Conservation (phyloP, 1,140 invertebrate species). For the Lordiphosa stackelbergi region DNA sequence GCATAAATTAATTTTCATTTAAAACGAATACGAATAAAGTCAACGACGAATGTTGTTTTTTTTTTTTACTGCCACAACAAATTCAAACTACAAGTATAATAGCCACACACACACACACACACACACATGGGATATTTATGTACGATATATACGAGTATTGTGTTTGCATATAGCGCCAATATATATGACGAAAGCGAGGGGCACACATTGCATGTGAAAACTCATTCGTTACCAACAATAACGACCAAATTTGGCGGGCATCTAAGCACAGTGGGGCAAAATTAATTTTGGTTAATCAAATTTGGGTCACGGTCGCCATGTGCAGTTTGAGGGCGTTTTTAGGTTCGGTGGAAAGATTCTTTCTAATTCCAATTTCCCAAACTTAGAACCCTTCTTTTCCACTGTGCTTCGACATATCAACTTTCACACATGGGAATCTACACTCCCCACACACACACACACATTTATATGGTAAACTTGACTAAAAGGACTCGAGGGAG, state of each 20-base stretch:
- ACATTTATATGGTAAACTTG: conserved; percentile 54
- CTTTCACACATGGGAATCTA: conserved; percentile 56
- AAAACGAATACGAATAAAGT: conserved; percentile 73
- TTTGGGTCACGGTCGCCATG: too few relatives aligned
- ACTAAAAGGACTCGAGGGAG: conserved; percentile 72
- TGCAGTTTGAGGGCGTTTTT: too few relatives aligned
- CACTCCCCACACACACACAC: conserved; percentile 9
- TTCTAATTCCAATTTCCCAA: too few relatives aligned
- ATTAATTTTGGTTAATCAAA: not conserved
- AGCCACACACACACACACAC: conserved; percentile 32
- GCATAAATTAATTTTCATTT: conserved; percentile 75
- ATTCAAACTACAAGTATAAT: conserved; percentile 38
- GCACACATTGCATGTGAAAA: conserved; percentile 65
- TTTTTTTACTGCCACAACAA: conserved; percentile 18
- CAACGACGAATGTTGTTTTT: conserved; percentile 32
- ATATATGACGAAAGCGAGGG: conserved; percentile 64
- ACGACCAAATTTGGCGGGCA: conserved; percentile 51
- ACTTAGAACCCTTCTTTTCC: too few relatives aligned
- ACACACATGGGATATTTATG: conserved; percentile 5
- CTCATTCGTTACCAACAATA: conserved; percentile 53
- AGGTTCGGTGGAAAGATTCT: too few relatives aligned
- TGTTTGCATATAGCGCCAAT: conserved; percentile 54
- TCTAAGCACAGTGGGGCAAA: conserved; percentile 18
- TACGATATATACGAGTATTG: conserved; percentile 2
- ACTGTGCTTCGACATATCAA: conserved; percentile 24